Base-by-base conservation (phyloP, 2,888 invertebrate genomes). In the Mythimna lalbum region DNA sequence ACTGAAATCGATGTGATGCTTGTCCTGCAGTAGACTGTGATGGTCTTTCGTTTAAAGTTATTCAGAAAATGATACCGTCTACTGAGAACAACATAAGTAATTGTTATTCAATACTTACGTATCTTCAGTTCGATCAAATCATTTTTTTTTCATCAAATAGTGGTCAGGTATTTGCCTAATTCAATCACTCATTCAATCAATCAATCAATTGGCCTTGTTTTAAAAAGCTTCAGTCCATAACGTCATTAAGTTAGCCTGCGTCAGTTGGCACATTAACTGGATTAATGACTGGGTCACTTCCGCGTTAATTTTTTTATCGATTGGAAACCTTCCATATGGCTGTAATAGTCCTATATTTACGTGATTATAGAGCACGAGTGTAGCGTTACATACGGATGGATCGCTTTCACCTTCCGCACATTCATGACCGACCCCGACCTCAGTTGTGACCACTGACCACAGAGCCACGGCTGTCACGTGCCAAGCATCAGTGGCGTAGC, bases 371-470 rank as follows among this genome's bases (percentile, higher is more conserved):
- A 62, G 66, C 68, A 56, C 56, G 52, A 59, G 49, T 33, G 27
- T 68, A 43, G 67, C 60, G 63, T 79, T 84, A 70, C 76, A 71
- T 78, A 73, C 78, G 81, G 72, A 76, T 82, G 81, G 70, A 65
- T 80, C 83, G 81, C 90, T 90, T 90, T 90, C 90, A 85, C 90
- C 80, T 61, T 60, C 59, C 23, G 59, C 49, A 21, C 55, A n/a
- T n/a, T n/a, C n/a, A 55, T 69, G 67, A 69, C 39, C 74, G 90
- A 89, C 90, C 89, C 84, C 69, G 87, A 88, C 88, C 89, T 86
- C 83, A 62, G 50, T 47, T 74, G 68, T 84, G 83, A 81, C 81
- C 77, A 67, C 21, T 50, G 62, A 72, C 63, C 76, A 74, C 61
- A 23, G 52, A 23, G 47, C 59, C 27, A 39, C 23, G 9, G 71